phyloP scores from a whole-genome alignment of 2,888 invertebrate species.

The Timema podura region DNA sequence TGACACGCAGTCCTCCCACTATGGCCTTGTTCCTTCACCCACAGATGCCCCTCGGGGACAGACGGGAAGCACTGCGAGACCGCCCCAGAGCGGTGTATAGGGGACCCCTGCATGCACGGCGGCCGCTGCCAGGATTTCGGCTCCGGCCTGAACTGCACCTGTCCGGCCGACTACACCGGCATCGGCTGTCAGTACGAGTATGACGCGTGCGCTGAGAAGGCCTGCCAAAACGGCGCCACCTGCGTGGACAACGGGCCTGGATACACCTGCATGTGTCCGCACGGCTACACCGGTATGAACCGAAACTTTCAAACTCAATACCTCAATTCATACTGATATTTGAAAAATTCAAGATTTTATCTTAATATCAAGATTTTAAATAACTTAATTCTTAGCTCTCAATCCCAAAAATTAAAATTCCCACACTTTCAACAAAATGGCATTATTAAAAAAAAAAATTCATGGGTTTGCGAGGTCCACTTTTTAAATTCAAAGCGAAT shows the following conservation, averaged over 20 bases:
- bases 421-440: no score
- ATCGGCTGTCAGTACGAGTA: constrained; percentile 92
- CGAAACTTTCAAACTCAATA: no score
- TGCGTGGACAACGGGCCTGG: constrained; percentile 83
- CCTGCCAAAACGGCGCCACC: constrained; percentile 91
- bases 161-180: constrained; percentile 78
- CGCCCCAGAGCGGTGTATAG: constrained; percentile 90
- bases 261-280: constrained; percentile 81
- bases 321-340: no score
- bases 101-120: constrained; percentile 92
- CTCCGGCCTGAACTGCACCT: constrained; percentile 90
- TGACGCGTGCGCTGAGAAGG: constrained; percentile 83
- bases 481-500: no score
- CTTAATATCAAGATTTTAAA: no score
- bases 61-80: constrained; percentile 97
- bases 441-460: no score
- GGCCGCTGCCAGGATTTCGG: constrained; percentile 95
- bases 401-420: no score
- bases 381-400: no score
- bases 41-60: constrained; percentile 88
- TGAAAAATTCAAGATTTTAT: no score
- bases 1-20: no score
- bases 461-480: no score
- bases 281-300: constrained; percentile 61
- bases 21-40: no score